Conservation (phyloP, 1,140 invertebrate species). For the Caenorhabditis brenneri region DNA sequence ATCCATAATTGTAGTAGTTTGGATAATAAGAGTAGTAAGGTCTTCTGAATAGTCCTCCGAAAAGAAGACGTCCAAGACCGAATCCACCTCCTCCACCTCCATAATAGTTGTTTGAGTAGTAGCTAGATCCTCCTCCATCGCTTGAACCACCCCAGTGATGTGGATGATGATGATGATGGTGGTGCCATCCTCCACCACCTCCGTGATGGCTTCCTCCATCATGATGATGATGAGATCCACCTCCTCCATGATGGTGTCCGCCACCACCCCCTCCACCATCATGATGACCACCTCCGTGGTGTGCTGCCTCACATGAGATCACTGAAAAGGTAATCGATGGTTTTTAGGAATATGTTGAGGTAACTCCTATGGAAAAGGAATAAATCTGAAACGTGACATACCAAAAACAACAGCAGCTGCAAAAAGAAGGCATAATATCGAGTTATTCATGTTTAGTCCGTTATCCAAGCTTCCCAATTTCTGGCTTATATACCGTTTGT, state of each 20-base stretch:
- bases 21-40: neutral
- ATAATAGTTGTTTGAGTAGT: neutral
- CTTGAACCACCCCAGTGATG: neutral
- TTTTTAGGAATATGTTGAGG: no score
- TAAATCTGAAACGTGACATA: neutral
- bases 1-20: neutral
- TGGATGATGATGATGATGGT: neutral
- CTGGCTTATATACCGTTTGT: neutral
- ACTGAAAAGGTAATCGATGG: neutral
- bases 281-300: neutral
- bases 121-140: neutral
- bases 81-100: neutral
- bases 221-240: neutral
- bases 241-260: neutral
- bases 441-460: neutral
- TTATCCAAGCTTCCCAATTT: slow-evolving; percentile 3
- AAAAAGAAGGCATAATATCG: neutral
- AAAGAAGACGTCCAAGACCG: neutral
- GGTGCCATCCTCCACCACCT: neutral
- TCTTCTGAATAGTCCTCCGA: slow-evolving; percentile 9
- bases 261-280: neutral
- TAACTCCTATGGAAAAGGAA: neutral
- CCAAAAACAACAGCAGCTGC: neutral
- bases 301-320: neutral
- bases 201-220: neutral